Evolutionary conservation across 2,113 vertebrate species (phyloP).

Genomic region (Pangasianodon hypophthalmus): DNA sequence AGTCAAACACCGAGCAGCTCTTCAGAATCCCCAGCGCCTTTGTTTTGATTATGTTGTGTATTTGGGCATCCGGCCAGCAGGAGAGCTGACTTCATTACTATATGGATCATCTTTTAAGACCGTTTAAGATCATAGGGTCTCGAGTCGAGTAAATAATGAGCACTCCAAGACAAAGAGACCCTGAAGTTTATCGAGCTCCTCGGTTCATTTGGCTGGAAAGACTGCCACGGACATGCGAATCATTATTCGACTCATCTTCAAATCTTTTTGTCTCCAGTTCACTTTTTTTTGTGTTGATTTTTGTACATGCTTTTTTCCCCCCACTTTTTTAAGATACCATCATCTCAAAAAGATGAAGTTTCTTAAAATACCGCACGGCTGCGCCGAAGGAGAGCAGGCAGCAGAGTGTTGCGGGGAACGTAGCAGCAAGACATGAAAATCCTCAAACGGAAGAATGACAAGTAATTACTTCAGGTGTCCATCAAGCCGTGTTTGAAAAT

Average conservation of each 20-base stretch:
- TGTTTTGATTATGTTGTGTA: conserved; percentile 66
- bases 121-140: conserved; percentile 75
- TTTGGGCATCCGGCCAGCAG: conserved; percentile 67
- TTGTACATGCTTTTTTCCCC: background rate
- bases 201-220: conserved; percentile 39
- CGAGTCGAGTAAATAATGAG: conserved; percentile 63
- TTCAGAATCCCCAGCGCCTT: conserved; percentile 58
- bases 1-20: conserved; percentile 55
- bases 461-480: conserved; percentile 81
- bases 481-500: conserved; percentile 77
- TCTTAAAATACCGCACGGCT: conserved; percentile 49
- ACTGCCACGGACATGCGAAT: conserved; percentile 3
- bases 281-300: conserved; percentile 13
- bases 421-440: conserved; percentile 62
- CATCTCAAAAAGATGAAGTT: conserved; percentile 36
- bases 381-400: conserved; percentile 33
- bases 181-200: conserved; percentile 68
- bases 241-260: conserved; percentile 20
- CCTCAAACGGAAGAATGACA: conserved; percentile 76
- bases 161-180: conserved; percentile 58
- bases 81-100: conserved; percentile 73
- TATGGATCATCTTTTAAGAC: conserved; percentile 82
- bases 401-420: conserved; percentile 70
- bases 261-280: conserved; percentile 17
- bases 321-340: conserved; percentile 22